Evolutionary conservation across 2,113 vertebrate genomes (phyloP), one percentile per base, ranked within the genome.

Genomic region (Gulo gulo): DNA sequence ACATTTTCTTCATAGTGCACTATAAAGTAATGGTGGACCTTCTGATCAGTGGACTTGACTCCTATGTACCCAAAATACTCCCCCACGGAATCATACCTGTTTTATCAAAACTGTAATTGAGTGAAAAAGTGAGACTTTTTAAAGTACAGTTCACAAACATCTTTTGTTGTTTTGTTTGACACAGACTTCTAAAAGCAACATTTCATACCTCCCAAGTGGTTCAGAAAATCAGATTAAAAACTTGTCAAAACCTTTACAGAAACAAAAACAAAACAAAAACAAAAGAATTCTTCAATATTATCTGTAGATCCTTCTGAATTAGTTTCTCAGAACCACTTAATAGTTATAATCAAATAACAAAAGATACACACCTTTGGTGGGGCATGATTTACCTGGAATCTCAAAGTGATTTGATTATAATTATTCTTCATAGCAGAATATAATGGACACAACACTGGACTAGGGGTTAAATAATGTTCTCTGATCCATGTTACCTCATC

Each of bases 101-200:
- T 93, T 90, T 79, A 88, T 61, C 59, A 95, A 93, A 96, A 93
- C 69, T 65, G 13, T 82, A 57, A 89, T 3, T 91, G 65, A 93
- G 42, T 4, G 11, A 76, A 73, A 93, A 93, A 36, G 39, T 47
- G 12, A 55, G 24, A 91, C 5, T 85, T 78, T 47, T 61, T 11
- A 21, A 61, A 61, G 59, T 61, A 78, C 14, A 78, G 42, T 78
- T 78, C 26, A 21, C 13, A 57, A 26, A 94, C 7, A 69, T 69
- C 18, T 69, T 36, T 69, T n/a, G 7, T 69, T 69, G 65, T 67
- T 67, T 65, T 63, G 26, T 63, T 65, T 74, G 73, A 45, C 73
- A 31, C 15, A 57, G 26, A 94, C 12, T 86, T 78, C 63, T 78
- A 57, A 88, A 63, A 93, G n/a, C 86, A 94, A 94, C 21, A n/a